Evolutionary conservation across 2,888 invertebrate species (phyloP).

Genomic region (Gymnosoma rotundatum): DNA sequence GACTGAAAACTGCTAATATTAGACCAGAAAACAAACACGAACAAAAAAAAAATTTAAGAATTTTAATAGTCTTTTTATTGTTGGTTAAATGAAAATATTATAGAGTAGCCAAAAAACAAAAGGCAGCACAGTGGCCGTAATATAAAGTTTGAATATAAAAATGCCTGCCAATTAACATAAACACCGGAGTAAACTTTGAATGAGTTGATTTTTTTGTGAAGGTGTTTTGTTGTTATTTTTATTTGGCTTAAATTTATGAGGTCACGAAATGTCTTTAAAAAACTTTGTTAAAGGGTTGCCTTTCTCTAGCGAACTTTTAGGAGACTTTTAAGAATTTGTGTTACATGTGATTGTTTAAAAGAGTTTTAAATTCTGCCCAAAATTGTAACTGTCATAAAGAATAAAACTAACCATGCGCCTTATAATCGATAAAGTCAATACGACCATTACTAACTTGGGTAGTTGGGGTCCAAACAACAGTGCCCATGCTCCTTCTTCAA

Average conservation of each 20-base stretch:
- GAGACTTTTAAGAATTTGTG: background rate
- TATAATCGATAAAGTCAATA: no score
- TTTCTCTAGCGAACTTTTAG: background rate
- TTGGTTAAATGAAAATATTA: constrained; percentile 21
- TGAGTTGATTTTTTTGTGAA: background rate
- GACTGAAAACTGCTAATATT: constrained; percentile 59
- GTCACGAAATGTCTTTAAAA: constrained; percentile 63
- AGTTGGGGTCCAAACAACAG: no score
- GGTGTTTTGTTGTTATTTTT: constrained; percentile 31
- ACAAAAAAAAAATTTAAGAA: constrained; percentile 8
- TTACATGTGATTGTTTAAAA: background rate
- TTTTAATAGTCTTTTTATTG: constrained; percentile 19
- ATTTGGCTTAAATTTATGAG: constrained; percentile 64
- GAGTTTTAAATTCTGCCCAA: no score
- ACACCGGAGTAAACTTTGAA: constrained; percentile 18
- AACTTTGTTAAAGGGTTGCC: background rate
- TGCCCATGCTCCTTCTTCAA: no score
- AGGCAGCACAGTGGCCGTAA: background rate
- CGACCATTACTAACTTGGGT: no score
- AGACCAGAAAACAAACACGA: constrained; percentile 31
- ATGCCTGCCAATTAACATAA: constrained; percentile 55
- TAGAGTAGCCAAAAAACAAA: background rate
- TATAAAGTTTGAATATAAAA: constrained; percentile 2
- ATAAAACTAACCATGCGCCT: no score
- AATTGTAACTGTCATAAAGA: no score